Conservation (phyloP, 2,113 vertebrate species). For the Urocitellus parryii region DNA sequence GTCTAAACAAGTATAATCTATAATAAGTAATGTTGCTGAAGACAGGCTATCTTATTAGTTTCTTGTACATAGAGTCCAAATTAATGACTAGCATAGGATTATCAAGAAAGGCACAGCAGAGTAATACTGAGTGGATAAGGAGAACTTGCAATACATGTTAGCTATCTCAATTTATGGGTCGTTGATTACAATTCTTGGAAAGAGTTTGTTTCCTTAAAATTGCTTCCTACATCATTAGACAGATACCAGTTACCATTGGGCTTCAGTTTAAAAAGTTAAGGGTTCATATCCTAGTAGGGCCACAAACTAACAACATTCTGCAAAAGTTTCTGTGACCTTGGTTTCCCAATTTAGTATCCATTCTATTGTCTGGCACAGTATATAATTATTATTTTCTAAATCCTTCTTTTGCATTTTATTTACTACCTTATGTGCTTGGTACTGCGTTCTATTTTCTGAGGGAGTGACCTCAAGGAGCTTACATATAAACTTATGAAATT, state of each 20-base stretch:
- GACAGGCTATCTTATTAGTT: background rate
- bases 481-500: background rate
- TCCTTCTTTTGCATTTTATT: background rate
- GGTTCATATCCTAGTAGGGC: background rate
- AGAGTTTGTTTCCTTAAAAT: background rate
- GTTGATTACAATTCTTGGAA: background rate
- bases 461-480: background rate
- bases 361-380: background rate
- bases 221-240: background rate
- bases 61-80: background rate
- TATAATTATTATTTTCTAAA: background rate
- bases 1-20: background rate
- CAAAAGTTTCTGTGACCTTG: background rate
- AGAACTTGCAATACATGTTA: background rate
- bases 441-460: background rate
- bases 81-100: background rate
- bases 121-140: background rate
- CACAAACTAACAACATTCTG: background rate
- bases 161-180: background rate
- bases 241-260: background rate
- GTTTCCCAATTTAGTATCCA: background rate
- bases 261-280: background rate
- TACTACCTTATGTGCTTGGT: background rate
- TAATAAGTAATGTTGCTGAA: conserved; percentile 17
- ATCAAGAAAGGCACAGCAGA: background rate